These are phyloP conservation scores for Colistium nudipinnis DNA, from an alignment of 2,113 vertebrate species.

Conservation along the genomic window DNA sequence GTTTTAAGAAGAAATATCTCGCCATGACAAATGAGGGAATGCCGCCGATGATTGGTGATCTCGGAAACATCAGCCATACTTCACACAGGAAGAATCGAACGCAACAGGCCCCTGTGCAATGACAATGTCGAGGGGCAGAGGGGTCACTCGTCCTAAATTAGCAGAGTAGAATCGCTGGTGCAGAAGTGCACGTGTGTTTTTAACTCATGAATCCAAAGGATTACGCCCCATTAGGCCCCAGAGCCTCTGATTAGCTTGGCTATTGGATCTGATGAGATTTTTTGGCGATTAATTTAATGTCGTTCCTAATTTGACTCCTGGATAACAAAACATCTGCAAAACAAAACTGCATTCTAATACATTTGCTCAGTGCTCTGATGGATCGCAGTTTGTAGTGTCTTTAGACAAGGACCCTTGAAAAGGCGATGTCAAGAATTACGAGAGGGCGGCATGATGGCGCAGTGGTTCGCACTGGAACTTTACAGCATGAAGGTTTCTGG, in stretches of 20 bases:
- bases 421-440: too few species aligned
- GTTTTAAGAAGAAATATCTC: constrained; percentile 12
- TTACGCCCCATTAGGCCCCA: neutral
- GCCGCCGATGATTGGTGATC: neutral
- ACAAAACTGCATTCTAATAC: neutral
- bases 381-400: too few species aligned
- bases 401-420: too few species aligned
- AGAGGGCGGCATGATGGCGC: too few species aligned
- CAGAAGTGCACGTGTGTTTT: neutral
- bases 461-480: too few species aligned
- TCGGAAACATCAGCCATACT: constrained; percentile 1
- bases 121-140: constrained; percentile 56
- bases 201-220: neutral
- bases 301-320: constrained; percentile 4
- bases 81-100: constrained; percentile 17
- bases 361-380: neutral
- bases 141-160: constrained; percentile 52
- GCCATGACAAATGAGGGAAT: neutral
- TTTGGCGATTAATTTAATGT: constrained; percentile 23
- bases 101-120: constrained; percentile 38
- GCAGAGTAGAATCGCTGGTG: constrained; percentile 6
- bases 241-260: constrained; percentile 5
- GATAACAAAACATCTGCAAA: constrained; percentile 1
- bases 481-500: too few species aligned
- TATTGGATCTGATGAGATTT: constrained; percentile 12